These are phyloP conservation scores for Apamea monoglypha DNA, from an alignment of 2,888 invertebrate species.

Conservation along the genomic window DNA sequence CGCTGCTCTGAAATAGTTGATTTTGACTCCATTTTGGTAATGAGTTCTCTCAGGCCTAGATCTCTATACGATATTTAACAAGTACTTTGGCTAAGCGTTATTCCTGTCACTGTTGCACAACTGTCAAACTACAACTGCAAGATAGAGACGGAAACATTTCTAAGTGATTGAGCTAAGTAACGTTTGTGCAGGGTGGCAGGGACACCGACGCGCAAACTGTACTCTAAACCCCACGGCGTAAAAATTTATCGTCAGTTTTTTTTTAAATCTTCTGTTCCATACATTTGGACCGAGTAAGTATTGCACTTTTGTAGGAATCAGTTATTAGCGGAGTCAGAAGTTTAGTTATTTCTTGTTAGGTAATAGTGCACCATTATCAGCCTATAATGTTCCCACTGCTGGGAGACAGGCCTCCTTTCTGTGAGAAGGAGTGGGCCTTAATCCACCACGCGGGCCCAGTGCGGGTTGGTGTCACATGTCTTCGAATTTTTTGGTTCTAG, in stretches of 20 bases:
- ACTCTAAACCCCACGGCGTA: not conserved
- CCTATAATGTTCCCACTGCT: no score
- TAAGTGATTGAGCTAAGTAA: not conserved
- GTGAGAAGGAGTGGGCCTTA: no score
- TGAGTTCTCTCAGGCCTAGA: not conserved
- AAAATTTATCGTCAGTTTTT: not conserved
- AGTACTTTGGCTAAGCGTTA: not conserved
- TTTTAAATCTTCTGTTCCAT: not conserved
- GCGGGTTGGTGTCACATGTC: no score
- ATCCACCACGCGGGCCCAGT: no score
- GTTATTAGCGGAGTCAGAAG: not conserved
- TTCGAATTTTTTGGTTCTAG: no score
- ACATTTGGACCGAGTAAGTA: not conserved
- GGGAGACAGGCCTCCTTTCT: no score
- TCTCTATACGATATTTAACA: not conserved
- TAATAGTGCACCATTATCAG: not conserved
- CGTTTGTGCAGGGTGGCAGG: not conserved
- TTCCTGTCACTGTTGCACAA: not conserved
- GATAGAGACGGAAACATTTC: not conserved
- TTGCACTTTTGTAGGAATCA: not conserved
- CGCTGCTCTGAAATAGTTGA: slow-evolving; percentile 24
- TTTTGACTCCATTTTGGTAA: not conserved
- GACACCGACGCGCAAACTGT: not conserved
- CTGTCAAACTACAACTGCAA: not conserved
- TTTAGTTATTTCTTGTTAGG: not conserved